Evolutionary conservation across 2,888 invertebrate genomes (phyloP).

Genomic region (Andrena flavipes): DNA sequence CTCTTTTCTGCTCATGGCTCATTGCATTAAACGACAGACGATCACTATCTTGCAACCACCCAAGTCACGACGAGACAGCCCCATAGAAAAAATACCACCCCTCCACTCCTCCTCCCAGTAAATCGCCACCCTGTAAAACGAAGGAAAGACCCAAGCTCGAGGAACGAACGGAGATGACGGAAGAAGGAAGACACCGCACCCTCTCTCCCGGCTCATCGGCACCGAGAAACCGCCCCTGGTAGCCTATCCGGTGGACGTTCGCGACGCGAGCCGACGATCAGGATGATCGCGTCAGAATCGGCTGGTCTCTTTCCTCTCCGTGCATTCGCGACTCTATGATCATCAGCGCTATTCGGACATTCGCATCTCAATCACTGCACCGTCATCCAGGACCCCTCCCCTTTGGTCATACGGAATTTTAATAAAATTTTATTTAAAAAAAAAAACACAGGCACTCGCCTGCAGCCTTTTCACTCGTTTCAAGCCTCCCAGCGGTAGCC

Average conservation of each 20-base stretch:
- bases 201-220: conserved; percentile 9
- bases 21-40: conserved; percentile 68
- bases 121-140: conserved; percentile 48
- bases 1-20: conserved; percentile 62
- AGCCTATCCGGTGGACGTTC: not conserved
- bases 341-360: conserved; percentile 57
- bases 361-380: conserved; percentile 60
- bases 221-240: conserved; percentile 1
- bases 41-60: conserved; percentile 61
- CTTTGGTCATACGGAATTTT: conserved; percentile 72
- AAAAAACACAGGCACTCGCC: not conserved
- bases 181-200: conserved; percentile 11
- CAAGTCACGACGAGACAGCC: conserved; percentile 69
- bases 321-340: conserved; percentile 45
- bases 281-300: conserved; percentile 18
- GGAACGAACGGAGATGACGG: conserved; percentile 21
- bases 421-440: conserved; percentile 79
- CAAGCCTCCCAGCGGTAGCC: not conserved
- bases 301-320: conserved; percentile 32
- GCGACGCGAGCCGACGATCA: conserved; percentile 1
- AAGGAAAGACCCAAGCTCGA: conserved; percentile 49
- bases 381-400: conserved; percentile 57
- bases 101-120: conserved; percentile 37
- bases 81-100: conserved; percentile 51
- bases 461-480: not conserved